These are phyloP conservation scores for Cotesia chilonis DNA, from an alignment of 1,140 invertebrate species.

Conservation along the genomic window DNA sequence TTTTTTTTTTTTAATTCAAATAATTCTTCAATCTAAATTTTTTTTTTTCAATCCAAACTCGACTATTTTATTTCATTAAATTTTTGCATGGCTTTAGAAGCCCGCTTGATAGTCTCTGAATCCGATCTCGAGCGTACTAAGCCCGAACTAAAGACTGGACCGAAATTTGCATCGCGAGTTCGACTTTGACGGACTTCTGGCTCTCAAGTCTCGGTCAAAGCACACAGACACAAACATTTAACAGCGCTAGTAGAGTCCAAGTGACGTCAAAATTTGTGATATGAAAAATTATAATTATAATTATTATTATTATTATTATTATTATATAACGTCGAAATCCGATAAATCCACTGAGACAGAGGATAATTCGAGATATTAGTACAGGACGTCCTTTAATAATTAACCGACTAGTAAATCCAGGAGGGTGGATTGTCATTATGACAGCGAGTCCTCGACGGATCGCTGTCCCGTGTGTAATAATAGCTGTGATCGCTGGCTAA, in stretches of 20 bases:
- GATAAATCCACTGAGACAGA: slow-evolving; percentile 48
- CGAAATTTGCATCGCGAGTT: too few relatives aligned
- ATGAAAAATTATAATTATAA: too few relatives aligned
- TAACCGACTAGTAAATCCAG: slow-evolving; percentile 59
- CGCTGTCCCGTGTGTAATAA: slow-evolving; percentile 26
- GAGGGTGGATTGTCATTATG: slow-evolving; percentile 58
- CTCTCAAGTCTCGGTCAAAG: not conserved
- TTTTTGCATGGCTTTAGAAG: slow-evolving; percentile 36
- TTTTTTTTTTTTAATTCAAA: too few relatives aligned
- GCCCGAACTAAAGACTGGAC: not conserved
- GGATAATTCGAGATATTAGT: slow-evolving; percentile 49
- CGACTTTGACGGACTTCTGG: too few relatives aligned
- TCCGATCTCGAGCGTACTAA: not conserved
- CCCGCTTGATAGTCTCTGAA: slow-evolving; percentile 54
- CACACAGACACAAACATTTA: not conserved
- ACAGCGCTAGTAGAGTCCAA: too few relatives aligned
- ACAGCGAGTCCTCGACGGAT: slow-evolving; percentile 41
- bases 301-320: too few relatives aligned
- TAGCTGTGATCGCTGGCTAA: slow-evolving; percentile 21
- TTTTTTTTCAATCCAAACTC: slow-evolving; percentile 3
- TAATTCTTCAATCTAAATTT: slow-evolving; percentile 15
- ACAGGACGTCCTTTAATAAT: slow-evolving; percentile 55
- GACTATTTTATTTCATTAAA: not conserved
- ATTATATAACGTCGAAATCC: not conserved
- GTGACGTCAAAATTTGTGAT: not conserved